These are phyloP conservation scores for Babyrousa celebensis DNA, from an alignment of 2,797 vertebrate species.

Conservation along the genomic window DNA sequence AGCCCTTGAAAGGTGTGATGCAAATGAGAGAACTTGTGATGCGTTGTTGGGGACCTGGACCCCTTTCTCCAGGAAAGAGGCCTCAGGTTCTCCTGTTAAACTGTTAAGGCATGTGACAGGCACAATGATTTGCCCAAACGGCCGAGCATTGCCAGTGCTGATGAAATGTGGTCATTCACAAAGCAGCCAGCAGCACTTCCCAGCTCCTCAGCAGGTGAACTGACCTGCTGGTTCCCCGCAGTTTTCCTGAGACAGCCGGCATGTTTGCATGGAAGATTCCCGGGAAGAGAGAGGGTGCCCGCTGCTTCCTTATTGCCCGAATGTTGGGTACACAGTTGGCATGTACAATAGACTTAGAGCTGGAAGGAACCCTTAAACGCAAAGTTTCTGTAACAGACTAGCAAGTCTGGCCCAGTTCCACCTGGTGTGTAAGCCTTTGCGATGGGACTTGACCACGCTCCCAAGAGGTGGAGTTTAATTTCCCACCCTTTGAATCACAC, in stretches of 20 bases:
- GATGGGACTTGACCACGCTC: neutral
- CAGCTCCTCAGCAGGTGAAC: neutral
- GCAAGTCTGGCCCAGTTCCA: neutral
- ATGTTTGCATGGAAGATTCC: neutral
- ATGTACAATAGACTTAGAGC: neutral
- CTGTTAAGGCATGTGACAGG: rapidly evolving
- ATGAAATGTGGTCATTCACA: neutral
- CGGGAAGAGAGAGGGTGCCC: neutral
- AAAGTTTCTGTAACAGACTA: rapidly evolving
- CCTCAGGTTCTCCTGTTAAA: neutral
- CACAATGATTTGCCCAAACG: neutral
- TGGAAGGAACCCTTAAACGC: neutral
- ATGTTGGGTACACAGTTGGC: neutral
- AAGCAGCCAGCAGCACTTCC: neutral
- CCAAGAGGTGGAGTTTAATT: neutral
- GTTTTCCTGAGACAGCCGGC: neutral
- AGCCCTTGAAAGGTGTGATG: neutral
- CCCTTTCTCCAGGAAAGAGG: neutral
- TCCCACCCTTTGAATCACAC: neutral
- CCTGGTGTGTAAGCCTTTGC: rapidly evolving
- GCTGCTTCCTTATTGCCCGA: neutral
- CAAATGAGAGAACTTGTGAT: neutral
- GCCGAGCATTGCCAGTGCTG: neutral
- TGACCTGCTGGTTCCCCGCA: neutral
- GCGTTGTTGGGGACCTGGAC: neutral